Evolutionary conservation across 1,140 invertebrate genomes (phyloP), one percentile per base, ranked within the genome.

Genomic region (Drosophila serrata): DNA sequence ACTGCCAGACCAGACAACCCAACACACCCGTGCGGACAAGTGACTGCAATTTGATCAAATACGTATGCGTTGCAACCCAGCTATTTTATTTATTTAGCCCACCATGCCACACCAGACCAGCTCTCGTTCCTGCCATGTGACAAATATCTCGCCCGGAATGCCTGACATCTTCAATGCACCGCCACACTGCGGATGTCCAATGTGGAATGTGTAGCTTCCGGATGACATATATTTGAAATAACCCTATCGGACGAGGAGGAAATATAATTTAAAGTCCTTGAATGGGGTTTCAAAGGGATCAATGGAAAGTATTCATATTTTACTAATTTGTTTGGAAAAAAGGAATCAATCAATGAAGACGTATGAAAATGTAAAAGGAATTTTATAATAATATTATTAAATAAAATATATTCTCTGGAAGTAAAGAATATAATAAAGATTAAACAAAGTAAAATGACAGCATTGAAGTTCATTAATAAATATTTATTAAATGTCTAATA

Each of bases 1-100:
- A 31, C 19, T 37, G 43, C 2, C 42, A 6, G 4, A 15, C n/a
- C 56, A 35, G 35, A 56, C 55, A 60, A 35, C n/a, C n/a, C n/a
- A n/a, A n/a, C n/a, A n/a, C 49, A 51, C 29, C 29, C 9, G 24
- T 48, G 65, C 27, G 51, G 42, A 58, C 68, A 72, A 81, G 55
- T 64, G 72, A 68, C 65, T 80, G 75, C 82, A 79, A 78, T 85
- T 75, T 69, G 79, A 85, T 85, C 82, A 86, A 86, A 81, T 75
- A 56, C 45, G 45, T 27, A 40, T 43, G 55, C 61, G 35, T 57
- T 67, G 68, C 61, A 53, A n/a, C 27, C 37, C 33, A 56, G 68
- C 64, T 56, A 65, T 64, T 82, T 59, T 46, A 75, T 79, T 75
- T 75, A 43, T 61, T 65, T 58, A 11, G 37, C 33, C 48, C 45